Base-by-base conservation (phyloP, 2,113 vertebrate genomes). In the Colossoma macropomum region DNA sequence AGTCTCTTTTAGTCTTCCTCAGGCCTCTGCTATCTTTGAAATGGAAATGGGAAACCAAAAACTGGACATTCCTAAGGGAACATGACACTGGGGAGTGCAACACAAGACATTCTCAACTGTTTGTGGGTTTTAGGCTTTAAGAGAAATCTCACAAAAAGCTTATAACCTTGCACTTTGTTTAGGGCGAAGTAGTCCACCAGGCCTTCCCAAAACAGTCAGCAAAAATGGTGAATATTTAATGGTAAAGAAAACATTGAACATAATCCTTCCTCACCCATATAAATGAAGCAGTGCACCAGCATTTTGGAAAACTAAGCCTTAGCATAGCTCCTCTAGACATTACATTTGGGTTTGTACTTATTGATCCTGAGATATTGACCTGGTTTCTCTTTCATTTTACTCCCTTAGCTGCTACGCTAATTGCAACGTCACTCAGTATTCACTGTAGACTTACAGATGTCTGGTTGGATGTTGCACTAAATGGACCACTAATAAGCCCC, bases 41-140 rank as follows among this genome's bases (percentile, higher is more conserved):
- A 82, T 38, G 60, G 48, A 66, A 75, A 82, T 30, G 56, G 25
- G 28, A 71, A 34, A 19, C 78, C 25, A 8, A 23, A 68, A 27
- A 75, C 76, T 52, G 60, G 72, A 21, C 52, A 72, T 71, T 68
- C 48, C 73, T 16, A 65, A 70, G 48, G 59, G 50, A 34, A 73
- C 34, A 52, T 50, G 10, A 28, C 28, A 63, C 69, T 41, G 52
- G 17, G 25, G 25, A 48, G 28, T 27, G 12, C 59, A 62, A 27
- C 25, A 62, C 9, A 75, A 11, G 54, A 45, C 74, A 77, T 28
- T 27, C 25, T 54, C 41, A 41, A 65, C 0, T n/a, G 28, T 16
- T 16, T 70, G 66, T 45, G 34, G 34, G 68, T 25, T 25, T n/a
- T 23, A 71, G 2, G 38, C 10, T 38, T 4, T 25, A 71, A 45